Evolutionary conservation across 2,888 invertebrate species (phyloP).

Genomic region (Thumatha senex): DNA sequence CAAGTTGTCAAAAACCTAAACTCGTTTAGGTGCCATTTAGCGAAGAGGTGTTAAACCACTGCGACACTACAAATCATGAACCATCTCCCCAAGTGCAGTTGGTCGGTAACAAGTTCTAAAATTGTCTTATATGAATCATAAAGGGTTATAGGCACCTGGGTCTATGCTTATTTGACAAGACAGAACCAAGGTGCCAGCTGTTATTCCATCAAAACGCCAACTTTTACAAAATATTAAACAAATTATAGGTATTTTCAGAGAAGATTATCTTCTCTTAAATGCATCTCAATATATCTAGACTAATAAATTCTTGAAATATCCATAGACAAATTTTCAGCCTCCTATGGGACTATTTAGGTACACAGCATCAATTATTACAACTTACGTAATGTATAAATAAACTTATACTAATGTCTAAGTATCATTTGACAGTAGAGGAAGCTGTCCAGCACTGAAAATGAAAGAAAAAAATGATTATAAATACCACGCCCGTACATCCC

Average conservation of each 20-base stretch:
- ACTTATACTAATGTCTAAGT: constrained; percentile 64
- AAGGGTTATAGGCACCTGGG: too few relatives aligned
- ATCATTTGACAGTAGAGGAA: constrained; percentile 79
- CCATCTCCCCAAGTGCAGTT: too few relatives aligned
- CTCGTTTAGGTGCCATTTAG: too few relatives aligned
- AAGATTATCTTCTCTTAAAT: constrained; percentile 26
- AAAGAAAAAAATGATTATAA: constrained; percentile 11
- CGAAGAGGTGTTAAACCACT: too few relatives aligned
- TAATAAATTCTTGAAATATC: constrained; percentile 28
- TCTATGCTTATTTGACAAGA: too few relatives aligned
- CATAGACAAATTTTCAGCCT: constrained; percentile 22
- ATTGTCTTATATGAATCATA: too few relatives aligned
- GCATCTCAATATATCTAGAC: constrained; percentile 18
- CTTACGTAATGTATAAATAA: constrained; percentile 9
- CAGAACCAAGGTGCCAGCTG: too few relatives aligned
- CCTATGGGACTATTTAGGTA: constrained; percentile 13
- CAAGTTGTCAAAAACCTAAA: too few relatives aligned
- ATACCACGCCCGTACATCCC: too few relatives aligned
- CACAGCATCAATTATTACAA: constrained; percentile 27
- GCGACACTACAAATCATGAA: too few relatives aligned
- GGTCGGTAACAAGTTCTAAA: too few relatives aligned
- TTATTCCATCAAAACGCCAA: background rate
- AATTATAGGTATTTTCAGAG: constrained; percentile 16
- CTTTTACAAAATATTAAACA: constrained; percentile 14
- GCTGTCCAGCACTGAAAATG: constrained; percentile 75